These are phyloP conservation scores for Seira sanloemensis DNA, from an alignment of 2,888 invertebrate species.

Conservation along the genomic window DNA sequence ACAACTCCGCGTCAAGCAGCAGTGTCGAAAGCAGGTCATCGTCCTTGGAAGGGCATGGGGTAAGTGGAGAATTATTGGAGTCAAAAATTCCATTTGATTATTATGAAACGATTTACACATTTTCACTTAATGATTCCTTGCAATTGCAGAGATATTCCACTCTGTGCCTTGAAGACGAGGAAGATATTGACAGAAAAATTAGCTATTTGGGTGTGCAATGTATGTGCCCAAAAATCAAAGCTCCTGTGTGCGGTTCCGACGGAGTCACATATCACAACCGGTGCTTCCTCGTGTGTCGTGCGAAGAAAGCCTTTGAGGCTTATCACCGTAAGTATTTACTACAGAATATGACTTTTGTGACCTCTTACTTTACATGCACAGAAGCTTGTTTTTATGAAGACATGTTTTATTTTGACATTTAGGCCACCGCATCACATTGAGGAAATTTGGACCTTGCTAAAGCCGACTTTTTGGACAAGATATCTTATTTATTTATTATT, in stretches of 20 bases:
- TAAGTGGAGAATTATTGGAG: background rate
- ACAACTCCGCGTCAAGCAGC: background rate
- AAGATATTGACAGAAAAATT: conserved; percentile 46
- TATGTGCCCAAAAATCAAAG: conserved; percentile 53
- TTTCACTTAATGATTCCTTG: too few species aligned
- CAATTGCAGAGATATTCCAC: conserved; percentile 51
- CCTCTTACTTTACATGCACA: background rate
- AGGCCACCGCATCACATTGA: conserved; percentile 60
- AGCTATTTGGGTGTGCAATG: conserved; percentile 47
- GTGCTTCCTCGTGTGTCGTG: conserved; percentile 58
- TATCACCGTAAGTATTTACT: conserved; percentile 60
- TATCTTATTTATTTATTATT: too few species aligned
- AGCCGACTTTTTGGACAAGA: background rate
- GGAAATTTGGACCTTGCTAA: conserved; percentile 61
- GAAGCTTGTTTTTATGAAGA: background rate
- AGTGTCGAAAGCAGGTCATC: conserved; percentile 20
- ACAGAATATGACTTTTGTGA: background rate
- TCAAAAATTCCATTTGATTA: background rate
- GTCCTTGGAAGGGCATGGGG: conserved; percentile 28
- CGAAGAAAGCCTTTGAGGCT: conserved; percentile 29
- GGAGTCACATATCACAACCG: conserved; percentile 62
- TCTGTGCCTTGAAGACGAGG: conserved; percentile 59
- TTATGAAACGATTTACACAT: too few species aligned
- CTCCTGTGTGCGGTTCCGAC: conserved; percentile 65
- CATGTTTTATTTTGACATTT: background rate